A percentile compares a stretch with the other conserved stretches of the same genome.
These are phyloP conservation scores for Jordanella pulchra DNA, from an alignment of 2,797 vertebrate genomes.

Conservation along the genomic window DNA sequence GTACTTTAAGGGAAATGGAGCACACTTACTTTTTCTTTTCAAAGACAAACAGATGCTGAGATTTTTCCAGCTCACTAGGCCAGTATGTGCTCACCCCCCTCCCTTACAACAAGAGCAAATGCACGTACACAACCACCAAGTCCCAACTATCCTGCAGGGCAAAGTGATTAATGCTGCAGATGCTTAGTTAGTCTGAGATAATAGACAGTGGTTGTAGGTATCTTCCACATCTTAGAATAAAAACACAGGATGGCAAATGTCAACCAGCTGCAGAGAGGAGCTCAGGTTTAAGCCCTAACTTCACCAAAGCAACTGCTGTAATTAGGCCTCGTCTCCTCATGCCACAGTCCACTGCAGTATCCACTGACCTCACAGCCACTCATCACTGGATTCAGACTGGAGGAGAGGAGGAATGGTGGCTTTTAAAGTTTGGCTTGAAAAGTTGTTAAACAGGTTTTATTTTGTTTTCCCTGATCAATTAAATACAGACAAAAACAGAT, in stretches of 20 bases:
- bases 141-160: conserved; percentile 5
- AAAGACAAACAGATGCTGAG: conserved; percentile 55
- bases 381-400: conserved; percentile 8
- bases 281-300: background rate
- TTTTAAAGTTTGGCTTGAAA: conserved; percentile 2
- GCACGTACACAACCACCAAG: conserved; percentile 5
- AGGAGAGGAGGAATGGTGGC: background rate
- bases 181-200: conserved; percentile 22
- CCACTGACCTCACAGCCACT: conserved; percentile 33
- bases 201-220: conserved; percentile 28
- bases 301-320: background rate
- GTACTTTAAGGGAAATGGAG: conserved; percentile 24
- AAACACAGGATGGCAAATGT: conserved; percentile 44
- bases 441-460: background rate
- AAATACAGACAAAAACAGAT: background rate
- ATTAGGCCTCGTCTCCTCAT: conserved; percentile 5
- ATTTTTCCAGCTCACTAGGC: conserved; percentile 50
- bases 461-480: background rate
- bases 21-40: conserved; percentile 26
- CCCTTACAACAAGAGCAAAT: background rate
- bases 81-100: background rate
- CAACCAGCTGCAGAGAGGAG: background rate
- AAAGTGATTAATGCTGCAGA: conserved; percentile 35
- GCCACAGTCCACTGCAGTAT: conserved; percentile 5
- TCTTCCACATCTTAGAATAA: conserved; percentile 19